Evolutionary conservation across 2,888 invertebrate genomes (phyloP).

Genomic region (Phyllotreta striolata): DNA sequence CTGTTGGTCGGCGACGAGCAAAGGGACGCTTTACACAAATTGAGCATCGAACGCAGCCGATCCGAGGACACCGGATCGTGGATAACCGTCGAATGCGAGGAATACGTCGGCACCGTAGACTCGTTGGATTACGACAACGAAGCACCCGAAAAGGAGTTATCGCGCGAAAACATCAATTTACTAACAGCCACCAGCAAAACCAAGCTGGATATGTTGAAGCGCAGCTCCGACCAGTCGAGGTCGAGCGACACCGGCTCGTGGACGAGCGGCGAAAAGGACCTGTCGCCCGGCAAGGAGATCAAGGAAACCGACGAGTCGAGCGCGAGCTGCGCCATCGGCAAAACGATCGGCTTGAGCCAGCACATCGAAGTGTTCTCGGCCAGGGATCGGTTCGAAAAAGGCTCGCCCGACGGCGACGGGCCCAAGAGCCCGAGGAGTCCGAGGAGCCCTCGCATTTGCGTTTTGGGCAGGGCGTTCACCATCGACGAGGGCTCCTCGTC

Average conservation of each 20-base stretch:
- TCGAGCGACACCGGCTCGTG: constrained; percentile 81
- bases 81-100: constrained; percentile 74
- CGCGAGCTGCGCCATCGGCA: constrained; percentile 80
- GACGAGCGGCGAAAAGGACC: constrained; percentile 80
- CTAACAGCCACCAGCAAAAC: constrained; percentile 63
- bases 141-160: constrained; percentile 46
- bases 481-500: constrained; percentile 59
- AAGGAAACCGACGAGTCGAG: constrained; percentile 79
- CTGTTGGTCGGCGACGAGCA: constrained; percentile 62
- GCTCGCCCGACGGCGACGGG: constrained; percentile 50
- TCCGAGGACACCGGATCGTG: constrained; percentile 76
- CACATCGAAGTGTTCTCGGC: constrained; percentile 73
- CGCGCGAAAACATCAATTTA: constrained; percentile 44
- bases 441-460: constrained; percentile 58
- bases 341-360: constrained; percentile 80
- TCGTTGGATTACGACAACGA: constrained; percentile 65
- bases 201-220: constrained; percentile 67
- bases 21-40: constrained; percentile 64
- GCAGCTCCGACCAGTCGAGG: constrained; percentile 77
- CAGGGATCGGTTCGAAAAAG: constrained; percentile 66
- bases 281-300: constrained; percentile 67
- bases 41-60: constrained; percentile 64
- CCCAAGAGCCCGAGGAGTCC: constrained; percentile 56
- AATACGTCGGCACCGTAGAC: constrained; percentile 71
- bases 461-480: constrained; percentile 60